phyloP scores from a whole-genome alignment of 2,113 vertebrate genomes.

The Rhombomys opimus region DNA sequence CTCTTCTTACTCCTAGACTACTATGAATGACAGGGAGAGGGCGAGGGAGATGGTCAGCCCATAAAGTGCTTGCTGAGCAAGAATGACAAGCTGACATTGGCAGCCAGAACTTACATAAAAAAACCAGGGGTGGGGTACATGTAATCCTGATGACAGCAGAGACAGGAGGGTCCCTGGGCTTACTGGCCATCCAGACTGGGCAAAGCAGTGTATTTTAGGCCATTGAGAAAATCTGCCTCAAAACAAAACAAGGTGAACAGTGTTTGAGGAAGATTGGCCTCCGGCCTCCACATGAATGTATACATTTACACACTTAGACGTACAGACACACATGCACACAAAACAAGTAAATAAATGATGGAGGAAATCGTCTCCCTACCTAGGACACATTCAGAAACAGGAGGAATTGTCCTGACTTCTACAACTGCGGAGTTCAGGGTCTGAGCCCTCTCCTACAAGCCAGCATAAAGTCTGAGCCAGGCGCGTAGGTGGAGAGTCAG shows the following conservation, averaged over 20 bases:
- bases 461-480: neutral
- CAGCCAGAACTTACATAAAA: neutral
- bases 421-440: neutral
- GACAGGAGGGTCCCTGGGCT: neutral
- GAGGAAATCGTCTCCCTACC: neutral
- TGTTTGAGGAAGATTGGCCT: neutral
- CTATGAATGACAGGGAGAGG: neutral
- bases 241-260: neutral
- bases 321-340: neutral
- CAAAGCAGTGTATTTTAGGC: neutral
- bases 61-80: neutral
- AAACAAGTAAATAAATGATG: neutral
- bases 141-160: neutral
- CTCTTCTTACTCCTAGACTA: neutral
- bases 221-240: neutral
- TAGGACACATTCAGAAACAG: neutral
- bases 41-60: too few relatives aligned
- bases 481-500: neutral
- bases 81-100: too few relatives aligned
- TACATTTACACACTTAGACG: neutral
- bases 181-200: neutral
- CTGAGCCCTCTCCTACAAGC: neutral
- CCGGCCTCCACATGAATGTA: neutral
- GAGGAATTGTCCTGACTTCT: neutral
- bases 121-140: too few relatives aligned